phyloP scores from a whole-genome alignment of 2,113 vertebrate genomes.

The Panthera uncia region DNA sequence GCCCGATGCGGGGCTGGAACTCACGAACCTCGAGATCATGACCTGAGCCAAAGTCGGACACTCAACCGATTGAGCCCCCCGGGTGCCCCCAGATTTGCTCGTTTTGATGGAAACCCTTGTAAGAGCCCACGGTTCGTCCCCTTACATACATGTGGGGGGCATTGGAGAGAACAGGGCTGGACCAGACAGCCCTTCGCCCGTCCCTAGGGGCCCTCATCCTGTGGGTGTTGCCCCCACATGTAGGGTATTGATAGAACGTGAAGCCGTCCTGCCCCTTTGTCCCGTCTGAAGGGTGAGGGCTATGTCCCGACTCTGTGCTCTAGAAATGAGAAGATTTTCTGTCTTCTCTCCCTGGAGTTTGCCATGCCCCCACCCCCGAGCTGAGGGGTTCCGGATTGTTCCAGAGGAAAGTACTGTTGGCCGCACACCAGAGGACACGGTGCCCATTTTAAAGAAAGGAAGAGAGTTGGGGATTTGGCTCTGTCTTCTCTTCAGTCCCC shows the following conservation, averaged over 20 bases:
- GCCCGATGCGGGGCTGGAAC: no score
- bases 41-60: no score
- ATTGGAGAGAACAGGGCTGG: neutral
- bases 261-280: neutral
- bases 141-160: accelerated
- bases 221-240: neutral
- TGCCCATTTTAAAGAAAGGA: neutral
- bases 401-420: neutral
- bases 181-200: accelerated
- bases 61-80: no score
- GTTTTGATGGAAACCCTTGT: neutral
- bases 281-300: neutral
- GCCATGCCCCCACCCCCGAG: neutral
- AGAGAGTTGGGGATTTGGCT: neutral
- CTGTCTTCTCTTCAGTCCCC: neutral
- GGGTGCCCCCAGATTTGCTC: neutral
- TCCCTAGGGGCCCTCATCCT: neutral
- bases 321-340: neutral
- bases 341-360: neutral
- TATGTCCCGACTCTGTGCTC: neutral
- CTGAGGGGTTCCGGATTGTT: neutral
- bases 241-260: neutral
- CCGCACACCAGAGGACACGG: neutral
- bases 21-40: no score
- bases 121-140: accelerated